Evolutionary conservation across 2,113 vertebrate species (phyloP).

Genomic region (Baryphthengus martii): DNA sequence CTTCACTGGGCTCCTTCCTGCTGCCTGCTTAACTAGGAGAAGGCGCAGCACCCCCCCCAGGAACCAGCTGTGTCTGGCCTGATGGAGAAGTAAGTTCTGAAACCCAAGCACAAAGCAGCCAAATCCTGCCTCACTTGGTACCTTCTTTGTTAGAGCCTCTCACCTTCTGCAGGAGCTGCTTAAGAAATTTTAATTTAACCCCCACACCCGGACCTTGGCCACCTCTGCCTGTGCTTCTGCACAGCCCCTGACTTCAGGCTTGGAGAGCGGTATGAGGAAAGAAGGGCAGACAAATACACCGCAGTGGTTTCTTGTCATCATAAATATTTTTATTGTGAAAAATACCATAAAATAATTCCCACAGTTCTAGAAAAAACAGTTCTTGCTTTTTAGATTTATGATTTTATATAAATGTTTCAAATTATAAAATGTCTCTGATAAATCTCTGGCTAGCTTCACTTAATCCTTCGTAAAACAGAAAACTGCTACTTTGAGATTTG

Average conservation of each 20-base stretch:
- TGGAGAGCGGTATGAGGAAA: not conserved
- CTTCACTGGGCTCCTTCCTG: too few relatives aligned
- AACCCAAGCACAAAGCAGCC: not conserved
- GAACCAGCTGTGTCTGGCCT: rapidly evolving
- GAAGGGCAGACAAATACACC: not conserved
- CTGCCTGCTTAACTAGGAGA: not conserved
- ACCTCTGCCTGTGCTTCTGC: not conserved
- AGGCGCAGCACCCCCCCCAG: not conserved
- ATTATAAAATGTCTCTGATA: not conserved
- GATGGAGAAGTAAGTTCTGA: rapidly evolving
- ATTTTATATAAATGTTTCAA: not conserved
- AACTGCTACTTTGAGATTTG: not conserved
- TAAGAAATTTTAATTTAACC: too few relatives aligned
- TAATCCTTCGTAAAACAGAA: conserved; percentile 29
- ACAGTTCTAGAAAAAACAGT: conserved; percentile 68
- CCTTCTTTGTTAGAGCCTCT: not conserved
- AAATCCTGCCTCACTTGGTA: not conserved
- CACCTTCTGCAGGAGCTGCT: rapidly evolving
- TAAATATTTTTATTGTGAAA: conserved; percentile 83
- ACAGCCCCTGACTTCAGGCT: not conserved
- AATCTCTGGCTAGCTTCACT: conserved; percentile 12
- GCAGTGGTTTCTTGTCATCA: conserved; percentile 52
- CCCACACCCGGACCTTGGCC: rapidly evolving
- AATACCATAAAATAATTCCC: conserved; percentile 77
- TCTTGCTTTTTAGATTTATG: conserved; percentile 42